A percentile compares a stretch with the other conserved stretches of the same genome.
phyloP scores from a whole-genome alignment of 2,888 invertebrate species.

The Scaptomyza caliginosa region DNA sequence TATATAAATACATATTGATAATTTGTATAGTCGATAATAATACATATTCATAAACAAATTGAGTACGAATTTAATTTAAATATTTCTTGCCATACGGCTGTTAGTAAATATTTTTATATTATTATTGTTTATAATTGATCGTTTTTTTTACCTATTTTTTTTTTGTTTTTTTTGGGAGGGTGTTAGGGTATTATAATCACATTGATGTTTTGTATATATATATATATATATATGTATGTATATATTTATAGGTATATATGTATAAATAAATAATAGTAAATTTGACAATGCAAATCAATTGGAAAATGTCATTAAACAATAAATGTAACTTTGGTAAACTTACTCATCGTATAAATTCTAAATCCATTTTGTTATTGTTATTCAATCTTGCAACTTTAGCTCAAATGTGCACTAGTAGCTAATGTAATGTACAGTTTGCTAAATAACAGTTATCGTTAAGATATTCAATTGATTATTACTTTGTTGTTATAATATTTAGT shows the following conservation, averaged over 20 bases:
- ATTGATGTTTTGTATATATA: constrained; percentile 60
- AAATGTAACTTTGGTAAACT: constrained; percentile 77
- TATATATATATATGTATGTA: too few relatives aligned
- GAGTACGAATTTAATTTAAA: constrained; percentile 59
- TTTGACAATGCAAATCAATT: constrained; percentile 45
- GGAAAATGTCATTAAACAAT: constrained; percentile 67
- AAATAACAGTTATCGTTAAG: constrained; percentile 62
- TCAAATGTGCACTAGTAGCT: constrained; percentile 10
- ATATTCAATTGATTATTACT: constrained; percentile 24
- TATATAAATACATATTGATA: constrained; percentile 61
- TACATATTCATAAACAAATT: constrained; percentile 70
- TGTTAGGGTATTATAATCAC: constrained; percentile 69
- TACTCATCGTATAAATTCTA: constrained; percentile 76
- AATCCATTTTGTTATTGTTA: constrained; percentile 41
- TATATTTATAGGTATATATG: constrained; percentile 16
- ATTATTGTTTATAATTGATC: constrained; percentile 56
- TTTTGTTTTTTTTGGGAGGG: constrained; percentile 20
- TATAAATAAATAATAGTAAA: constrained; percentile 62
- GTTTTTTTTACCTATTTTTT: constrained; percentile 35
- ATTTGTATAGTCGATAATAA: constrained; percentile 64
- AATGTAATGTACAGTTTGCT: constrained; percentile 58
- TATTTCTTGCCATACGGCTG: constrained; percentile 47
- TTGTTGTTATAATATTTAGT: constrained; percentile 15
- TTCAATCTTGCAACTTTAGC: constrained; percentile 20
- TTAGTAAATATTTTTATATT: constrained; percentile 55